Base-by-base conservation (phyloP, 2,113 vertebrate species). In the Perognathus longimembris region DNA sequence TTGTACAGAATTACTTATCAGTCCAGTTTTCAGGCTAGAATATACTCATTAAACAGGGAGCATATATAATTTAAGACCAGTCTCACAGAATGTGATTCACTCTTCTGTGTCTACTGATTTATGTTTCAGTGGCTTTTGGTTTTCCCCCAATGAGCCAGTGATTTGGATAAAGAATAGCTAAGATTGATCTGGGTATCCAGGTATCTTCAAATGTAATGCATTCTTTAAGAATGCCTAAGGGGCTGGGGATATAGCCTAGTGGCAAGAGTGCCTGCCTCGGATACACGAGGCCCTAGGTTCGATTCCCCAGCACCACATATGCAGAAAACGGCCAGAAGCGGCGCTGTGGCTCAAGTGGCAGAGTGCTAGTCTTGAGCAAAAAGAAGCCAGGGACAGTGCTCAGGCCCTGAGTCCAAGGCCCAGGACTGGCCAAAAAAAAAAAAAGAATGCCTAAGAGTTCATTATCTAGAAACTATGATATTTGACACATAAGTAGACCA, bases 151-250 rank as follows among this genome's bases (percentile, higher is more conserved):
- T 63, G 91, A 69, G 21, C 64, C 73, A 63, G 5, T 15, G 40
- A 45, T 94, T 45, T 89, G 67, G 22, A 20, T 79, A 64, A 54
- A 54, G 50, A 54, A 17, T 54, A 54, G 17, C 30, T 57, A 80
- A 88, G 7, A 78, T 32, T 50, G 26, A 57, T 61, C 83, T 88
- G 86, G 80, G 59, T 73, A 57, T 15, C 38, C 14, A 63, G 34
- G 80, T 96, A 69, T 74, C 36, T n/a, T 91, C 42, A 87, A 54
- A 76, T 71, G 82, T 75, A n/a, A 50, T 64, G 95, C 95, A n/a
- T 95, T 80, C 40, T 73, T 32, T 67, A 50, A 36, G 82, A 89
- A 50, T 40, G 40, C n/a, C 40, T 66, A 36, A 93, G 87, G 69
- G 84, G n/a, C n/a, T n/a, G n/a, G n/a, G n/a, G n/a, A n/a, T n/a